phyloP scores from a whole-genome alignment of 2,888 invertebrate genomes.

The Caenorhabditis doughertyi region DNA sequence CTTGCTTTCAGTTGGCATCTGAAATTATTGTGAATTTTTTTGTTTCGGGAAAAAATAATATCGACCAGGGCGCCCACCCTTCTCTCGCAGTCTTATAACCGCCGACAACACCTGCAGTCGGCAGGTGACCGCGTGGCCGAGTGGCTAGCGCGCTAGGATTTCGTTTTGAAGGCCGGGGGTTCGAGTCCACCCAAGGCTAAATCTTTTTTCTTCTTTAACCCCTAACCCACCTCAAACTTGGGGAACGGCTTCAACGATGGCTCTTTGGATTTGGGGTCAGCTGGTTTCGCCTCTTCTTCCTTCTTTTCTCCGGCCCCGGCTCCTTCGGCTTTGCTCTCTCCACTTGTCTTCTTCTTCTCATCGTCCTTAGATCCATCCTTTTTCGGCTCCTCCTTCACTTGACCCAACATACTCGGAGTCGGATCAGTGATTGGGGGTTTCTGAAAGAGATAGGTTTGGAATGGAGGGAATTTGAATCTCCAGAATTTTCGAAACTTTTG shows the following conservation, averaged over 20 bases:
- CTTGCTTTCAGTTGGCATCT: conserved; percentile 62
- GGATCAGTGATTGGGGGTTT: conserved; percentile 31
- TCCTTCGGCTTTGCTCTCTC: not conserved
- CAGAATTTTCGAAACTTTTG: too few relatives aligned
- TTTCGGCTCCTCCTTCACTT: conserved; percentile 25
- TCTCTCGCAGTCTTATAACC: too few relatives aligned
- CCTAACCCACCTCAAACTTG: conserved; percentile 44
- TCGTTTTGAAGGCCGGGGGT: too few relatives aligned
- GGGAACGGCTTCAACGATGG: conserved; percentile 47
- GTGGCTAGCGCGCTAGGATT: too few relatives aligned
- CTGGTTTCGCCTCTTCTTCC: not conserved
- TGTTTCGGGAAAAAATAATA: not conserved
- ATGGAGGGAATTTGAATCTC: too few relatives aligned
- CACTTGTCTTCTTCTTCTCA: conserved; percentile 26
- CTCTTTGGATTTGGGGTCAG: not conserved
- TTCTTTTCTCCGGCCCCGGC: not conserved
- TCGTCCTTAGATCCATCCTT: conserved; percentile 27
- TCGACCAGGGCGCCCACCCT: too few relatives aligned
- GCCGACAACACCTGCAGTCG: too few relatives aligned
- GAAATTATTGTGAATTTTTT: not conserved
- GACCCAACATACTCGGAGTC: conserved; percentile 6
- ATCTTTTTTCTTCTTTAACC: too few relatives aligned
- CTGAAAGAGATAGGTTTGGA: too few relatives aligned
- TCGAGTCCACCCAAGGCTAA: too few relatives aligned
- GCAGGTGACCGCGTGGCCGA: too few relatives aligned